A percentile compares a stretch with the other conserved stretches of the same genome.
phyloP scores from a whole-genome alignment of 2,888 invertebrate genomes.

The Noctua fimbriata region DNA sequence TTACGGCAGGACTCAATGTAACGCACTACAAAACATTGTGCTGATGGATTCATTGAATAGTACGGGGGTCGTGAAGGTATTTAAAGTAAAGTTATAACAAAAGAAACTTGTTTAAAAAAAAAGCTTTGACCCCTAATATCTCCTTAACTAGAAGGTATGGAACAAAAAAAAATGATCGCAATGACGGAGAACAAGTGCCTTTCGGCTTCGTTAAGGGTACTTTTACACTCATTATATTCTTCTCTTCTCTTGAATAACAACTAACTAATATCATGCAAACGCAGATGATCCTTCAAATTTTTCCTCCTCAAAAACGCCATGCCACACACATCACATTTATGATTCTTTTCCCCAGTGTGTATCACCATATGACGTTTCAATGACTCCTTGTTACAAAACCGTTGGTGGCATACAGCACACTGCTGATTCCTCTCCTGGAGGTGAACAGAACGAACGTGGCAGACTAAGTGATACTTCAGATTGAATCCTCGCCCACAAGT shows the following conservation, averaged over 20 bases:
- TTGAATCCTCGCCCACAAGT: constrained; percentile 86
- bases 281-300: constrained; percentile 85
- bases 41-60: too few relatives aligned
- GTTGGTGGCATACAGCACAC: constrained; percentile 88
- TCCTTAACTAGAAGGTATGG: background rate
- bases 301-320: constrained; percentile 87
- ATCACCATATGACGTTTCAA: constrained; percentile 90
- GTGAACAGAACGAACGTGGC: constrained; percentile 86
- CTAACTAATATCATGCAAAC: constrained; percentile 80
- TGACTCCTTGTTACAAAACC: constrained; percentile 90
- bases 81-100: too few relatives aligned
- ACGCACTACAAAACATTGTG: too few relatives aligned
- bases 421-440: constrained; percentile 88
- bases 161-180: background rate
- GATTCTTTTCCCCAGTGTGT: constrained; percentile 90
- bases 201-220: background rate
- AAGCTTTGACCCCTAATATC: background rate
- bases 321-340: constrained; percentile 89
- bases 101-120: background rate
- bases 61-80: too few relatives aligned
- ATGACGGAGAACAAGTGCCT: background rate
- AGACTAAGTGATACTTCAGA: constrained; percentile 85
- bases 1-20: too few relatives aligned
- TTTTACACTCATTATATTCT: background rate
- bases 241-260: background rate